Base-by-base conservation (phyloP, 2,113 vertebrate genomes). In the Acanthochromis polyacanthus region DNA sequence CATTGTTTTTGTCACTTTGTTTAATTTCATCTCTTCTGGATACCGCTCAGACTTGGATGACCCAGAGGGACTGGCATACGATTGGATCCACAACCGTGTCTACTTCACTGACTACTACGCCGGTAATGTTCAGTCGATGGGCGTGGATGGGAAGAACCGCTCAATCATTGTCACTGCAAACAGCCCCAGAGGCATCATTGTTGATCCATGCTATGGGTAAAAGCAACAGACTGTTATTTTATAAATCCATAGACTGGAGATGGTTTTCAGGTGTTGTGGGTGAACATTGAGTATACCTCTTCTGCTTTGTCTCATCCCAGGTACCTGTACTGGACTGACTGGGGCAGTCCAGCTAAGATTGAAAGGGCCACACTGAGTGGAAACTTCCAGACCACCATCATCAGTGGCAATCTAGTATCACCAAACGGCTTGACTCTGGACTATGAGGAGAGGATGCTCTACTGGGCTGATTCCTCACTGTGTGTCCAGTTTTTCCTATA, bases 201-300 rank as follows among this genome's bases (percentile, higher is more conserved):
- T 98, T 81, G 97, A 98, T 88, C 97, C 96, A 66, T 99, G 97
- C 82, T 94, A 94, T 86, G 97, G 97, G 97, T 99, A 96, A 81
- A 81, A 70, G 85, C 43, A 17, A 1, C n/a, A 20, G 5, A 57
- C 0, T 12, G 64, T 63, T 25, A 40, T 20, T 72, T 64, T 28
- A 65, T 15, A 23, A 16, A 1, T 12, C 25, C 23, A 51, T 16
- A 53, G 48, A 45, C 10, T 57, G 10, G 23, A 23, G 11, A n/a
- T 58, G 38, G 5, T 28, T 63, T 28, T 46, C 1, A n/a, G 1
- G 28, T 45, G 46, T 14, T 25, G 9, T 36, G 8, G 3, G 1
- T 68, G 51, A 71, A 30, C 32, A 48, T 70, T 0, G 38, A 16
- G 9, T 38, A 16, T 28, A 22, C 17, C 6, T 0, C 15, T 16